Evolutionary conservation across 2,113 vertebrate genomes (phyloP).

Genomic region (Archocentrus centrarchus): DNA sequence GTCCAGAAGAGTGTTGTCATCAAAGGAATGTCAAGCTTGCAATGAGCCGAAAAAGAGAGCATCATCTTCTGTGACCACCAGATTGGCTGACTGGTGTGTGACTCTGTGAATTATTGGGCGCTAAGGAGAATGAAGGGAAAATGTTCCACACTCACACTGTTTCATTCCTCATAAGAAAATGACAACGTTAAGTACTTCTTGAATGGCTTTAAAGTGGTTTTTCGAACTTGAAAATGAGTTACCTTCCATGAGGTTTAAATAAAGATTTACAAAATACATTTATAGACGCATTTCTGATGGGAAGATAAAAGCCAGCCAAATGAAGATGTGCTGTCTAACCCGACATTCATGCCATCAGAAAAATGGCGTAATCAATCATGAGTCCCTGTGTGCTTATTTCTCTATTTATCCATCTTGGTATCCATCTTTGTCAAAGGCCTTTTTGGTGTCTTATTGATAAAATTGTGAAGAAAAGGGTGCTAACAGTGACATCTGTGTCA

Average conservation of each 20-base stretch:
- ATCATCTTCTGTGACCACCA: slow-evolving; percentile 39
- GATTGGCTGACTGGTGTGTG: slow-evolving; percentile 43
- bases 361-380: slow-evolving; percentile 61
- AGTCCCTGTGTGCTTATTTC: slow-evolving; percentile 39
- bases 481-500: slow-evolving; percentile 53
- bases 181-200: neutral
- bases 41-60: slow-evolving; percentile 45
- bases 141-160: neutral
- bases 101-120: slow-evolving; percentile 44
- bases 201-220: neutral
- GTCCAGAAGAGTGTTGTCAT: slow-evolving; percentile 51
- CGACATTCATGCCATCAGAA: slow-evolving; percentile 24
- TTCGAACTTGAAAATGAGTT: neutral
- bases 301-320: slow-evolving; percentile 28
- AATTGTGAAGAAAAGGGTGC: slow-evolving; percentile 21
- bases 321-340: slow-evolving; percentile 5
- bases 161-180: slow-evolving; percentile 22
- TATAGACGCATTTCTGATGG: neutral
- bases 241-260: neutral
- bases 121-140: slow-evolving; percentile 27
- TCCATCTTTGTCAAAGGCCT: slow-evolving; percentile 59
- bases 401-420: slow-evolving; percentile 41
- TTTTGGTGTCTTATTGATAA: slow-evolving; percentile 43
- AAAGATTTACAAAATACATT: neutral
- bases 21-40: slow-evolving; percentile 39